A percentile compares a stretch with the other conserved stretches of the same genome.
These are phyloP conservation scores for Tetranychus piercei DNA, from an alignment of 2,888 invertebrate genomes.

Conservation along the genomic window DNA sequence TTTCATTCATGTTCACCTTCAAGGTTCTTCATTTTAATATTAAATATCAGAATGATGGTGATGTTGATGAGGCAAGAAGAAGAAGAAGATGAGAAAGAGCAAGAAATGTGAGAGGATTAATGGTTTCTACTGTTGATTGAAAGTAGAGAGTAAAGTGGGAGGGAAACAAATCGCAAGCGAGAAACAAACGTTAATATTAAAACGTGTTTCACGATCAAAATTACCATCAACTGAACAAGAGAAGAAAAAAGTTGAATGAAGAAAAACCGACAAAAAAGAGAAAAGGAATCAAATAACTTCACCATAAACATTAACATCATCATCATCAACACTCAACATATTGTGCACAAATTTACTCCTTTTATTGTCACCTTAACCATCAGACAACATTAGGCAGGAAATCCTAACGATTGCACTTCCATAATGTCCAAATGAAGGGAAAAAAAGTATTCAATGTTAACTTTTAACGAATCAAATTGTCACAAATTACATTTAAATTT, in stretches of 20 bases:
- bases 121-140: neutral
- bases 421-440: no score
- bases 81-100: neutral
- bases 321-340: no score
- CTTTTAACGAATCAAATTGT: no score
- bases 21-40: neutral
- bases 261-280: neutral
- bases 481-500: no score
- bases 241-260: neutral
- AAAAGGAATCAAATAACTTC: no score
- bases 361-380: no score
- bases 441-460: no score
- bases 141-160: neutral
- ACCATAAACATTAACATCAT: no score
- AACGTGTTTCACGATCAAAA: conserved; percentile 1
- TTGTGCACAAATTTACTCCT: no score
- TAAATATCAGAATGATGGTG: neutral
- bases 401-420: no score
- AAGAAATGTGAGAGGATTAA: neutral
- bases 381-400: no score
- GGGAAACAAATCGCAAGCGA: neutral
- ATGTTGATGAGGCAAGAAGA: neutral
- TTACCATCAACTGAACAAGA: neutral
- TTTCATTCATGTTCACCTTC: neutral
- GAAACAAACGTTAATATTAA: neutral